Evolutionary conservation across 2,113 vertebrate genomes (phyloP), one percentile per base, ranked within the genome.

Genomic region (Prochilodus magdalenae): DNA sequence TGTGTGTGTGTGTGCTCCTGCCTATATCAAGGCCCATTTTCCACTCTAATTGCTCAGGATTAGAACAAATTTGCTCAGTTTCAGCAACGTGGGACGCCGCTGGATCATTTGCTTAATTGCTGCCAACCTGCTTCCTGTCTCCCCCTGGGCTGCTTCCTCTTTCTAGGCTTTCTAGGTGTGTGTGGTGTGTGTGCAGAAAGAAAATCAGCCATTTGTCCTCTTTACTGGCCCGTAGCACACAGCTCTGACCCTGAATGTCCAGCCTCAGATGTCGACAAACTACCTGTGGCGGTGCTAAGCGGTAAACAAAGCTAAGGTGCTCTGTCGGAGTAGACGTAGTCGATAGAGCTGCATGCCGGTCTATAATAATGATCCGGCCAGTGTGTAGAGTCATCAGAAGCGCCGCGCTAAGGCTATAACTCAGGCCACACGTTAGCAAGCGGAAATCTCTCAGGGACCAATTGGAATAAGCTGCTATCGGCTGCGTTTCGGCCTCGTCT

Each of bases 61-160:
- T 86, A 84, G 82, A 79, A 81, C 72, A 85, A 84, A 90, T 90
- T 88, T 87, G 81, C 60, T 80, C 86, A 88, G 89, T 91, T 88
- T 91, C 84, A 89, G 86, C 86, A 75, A 53, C 73, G 83, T 80
- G 78, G 89, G 65, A 73, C 71, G 84, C 80, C 63, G 79, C 77
- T 82, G 72, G 88, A 85, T 88, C 40, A 85, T 90, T 88, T 82
- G 71, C 75, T 84, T 86, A 87, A 84, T 84, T 84, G 76, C 80
- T 27, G 36, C 81, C 81, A 89, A 85, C 86, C 82, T 82, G 83
- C 84, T 90, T 85, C 70, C 49, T 49, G 20, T 30, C 26, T 84
- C 29, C 77, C 84, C 27, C 44, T 60, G n/a, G 70, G 57, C 73
- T 63, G 30, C n/a, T 79, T 75, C 74, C 49, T 67, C 57, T 84